Conservation (phyloP, 1,140 invertebrate genomes). For the Ruditapes philippinarum region DNA sequence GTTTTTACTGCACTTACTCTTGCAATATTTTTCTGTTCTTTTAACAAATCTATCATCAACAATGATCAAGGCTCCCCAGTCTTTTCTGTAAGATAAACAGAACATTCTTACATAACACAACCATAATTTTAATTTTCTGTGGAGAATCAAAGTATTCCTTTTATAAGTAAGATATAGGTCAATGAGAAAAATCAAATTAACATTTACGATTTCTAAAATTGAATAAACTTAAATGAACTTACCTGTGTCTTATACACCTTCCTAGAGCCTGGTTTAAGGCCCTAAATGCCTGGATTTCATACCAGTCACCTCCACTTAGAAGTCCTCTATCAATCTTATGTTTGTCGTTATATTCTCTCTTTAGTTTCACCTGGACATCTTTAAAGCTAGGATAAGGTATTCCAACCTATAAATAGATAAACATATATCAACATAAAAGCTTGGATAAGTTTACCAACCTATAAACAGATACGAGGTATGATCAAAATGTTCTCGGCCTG, state of each 20-base stretch:
- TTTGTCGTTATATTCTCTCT: constrained; percentile 91
- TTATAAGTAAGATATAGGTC: too few species aligned
- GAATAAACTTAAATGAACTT: not conserved
- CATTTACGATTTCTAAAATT: too few species aligned
- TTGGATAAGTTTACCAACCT: too few species aligned
- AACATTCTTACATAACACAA: too few species aligned
- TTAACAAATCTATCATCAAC: constrained; percentile 90
- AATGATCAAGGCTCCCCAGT: constrained; percentile 92
- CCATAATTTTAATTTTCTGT: too few species aligned
- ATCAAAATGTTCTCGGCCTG: too few species aligned
- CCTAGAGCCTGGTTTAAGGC: constrained; percentile 89
- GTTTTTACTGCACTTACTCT: constrained; percentile 70
- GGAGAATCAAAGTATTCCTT: too few species aligned
- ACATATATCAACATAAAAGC: too few species aligned
- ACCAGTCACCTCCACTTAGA: constrained; percentile 91
- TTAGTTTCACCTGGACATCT: constrained; percentile 90
- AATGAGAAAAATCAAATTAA: too few species aligned
- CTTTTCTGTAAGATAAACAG: constrained; percentile 86
- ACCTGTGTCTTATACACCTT: constrained; percentile 90
- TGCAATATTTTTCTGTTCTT: constrained; percentile 85
- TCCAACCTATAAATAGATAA: too few species aligned
- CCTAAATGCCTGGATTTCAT: constrained; percentile 90
- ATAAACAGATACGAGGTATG: too few species aligned
- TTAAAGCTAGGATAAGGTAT: constrained; percentile 90
- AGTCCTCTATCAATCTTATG: constrained; percentile 73